A percentile compares a stretch with the other conserved stretches of the same genome.
phyloP scores from a whole-genome alignment of 2,888 invertebrate species.

The Balanococcus diminutus region DNA sequence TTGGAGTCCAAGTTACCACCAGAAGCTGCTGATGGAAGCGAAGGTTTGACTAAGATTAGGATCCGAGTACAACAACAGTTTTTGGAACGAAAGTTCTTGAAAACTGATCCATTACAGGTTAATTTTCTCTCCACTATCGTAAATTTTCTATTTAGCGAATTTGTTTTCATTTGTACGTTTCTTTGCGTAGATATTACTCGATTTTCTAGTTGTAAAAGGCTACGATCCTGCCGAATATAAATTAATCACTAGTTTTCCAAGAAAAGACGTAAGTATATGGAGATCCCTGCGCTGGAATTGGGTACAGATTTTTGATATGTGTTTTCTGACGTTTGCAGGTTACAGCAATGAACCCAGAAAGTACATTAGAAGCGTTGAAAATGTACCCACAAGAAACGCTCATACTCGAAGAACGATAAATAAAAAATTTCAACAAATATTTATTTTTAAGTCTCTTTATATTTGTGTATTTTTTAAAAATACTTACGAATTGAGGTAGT shows the following conservation, averaged over 20 bases:
- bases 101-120: slow-evolving; percentile 67
- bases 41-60: slow-evolving; percentile 75
- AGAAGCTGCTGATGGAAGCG: slow-evolving; percentile 70
- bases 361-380: slow-evolving; percentile 81
- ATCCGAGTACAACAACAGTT: slow-evolving; percentile 79
- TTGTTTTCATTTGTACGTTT: slow-evolving; percentile 43
- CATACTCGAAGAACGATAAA: slow-evolving; percentile 90
- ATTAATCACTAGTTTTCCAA: slow-evolving; percentile 91
- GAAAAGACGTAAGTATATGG: slow-evolving; percentile 82
- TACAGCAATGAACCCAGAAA: slow-evolving; percentile 75
- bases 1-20: slow-evolving; percentile 74
- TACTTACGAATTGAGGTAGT: slow-evolving; percentile 37
- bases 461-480: slow-evolving; percentile 37
- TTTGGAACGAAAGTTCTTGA: slow-evolving; percentile 78
- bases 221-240: slow-evolving; percentile 87
- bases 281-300: not conserved
- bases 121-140: slow-evolving; percentile 39
- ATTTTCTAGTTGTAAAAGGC: slow-evolving; percentile 87
- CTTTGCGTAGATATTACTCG: slow-evolving; percentile 74
- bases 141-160: not conserved
- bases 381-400: slow-evolving; percentile 93
- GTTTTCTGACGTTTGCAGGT: slow-evolving; percentile 67
- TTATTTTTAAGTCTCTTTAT: slow-evolving; percentile 27
- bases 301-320: not conserved
- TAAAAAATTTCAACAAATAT: slow-evolving; percentile 2